phyloP scores from a whole-genome alignment of 1,140 invertebrate species.

The Yoshiicerus persimilis region DNA sequence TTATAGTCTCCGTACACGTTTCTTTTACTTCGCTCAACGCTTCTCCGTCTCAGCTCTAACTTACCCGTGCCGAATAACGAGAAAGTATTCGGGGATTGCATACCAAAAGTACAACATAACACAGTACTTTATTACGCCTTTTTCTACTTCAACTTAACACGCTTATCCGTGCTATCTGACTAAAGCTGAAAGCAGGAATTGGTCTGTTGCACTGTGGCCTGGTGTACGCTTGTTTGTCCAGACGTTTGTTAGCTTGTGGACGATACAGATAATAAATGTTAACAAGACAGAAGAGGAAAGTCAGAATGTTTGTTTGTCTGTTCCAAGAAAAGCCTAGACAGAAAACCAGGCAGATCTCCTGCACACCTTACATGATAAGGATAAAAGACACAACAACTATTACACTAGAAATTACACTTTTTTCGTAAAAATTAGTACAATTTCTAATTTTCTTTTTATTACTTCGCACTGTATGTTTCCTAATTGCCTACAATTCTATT shows the following conservation, averaged over 20 bases:
- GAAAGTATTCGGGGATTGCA: neutral
- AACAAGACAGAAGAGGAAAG: neutral
- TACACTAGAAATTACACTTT: too few species aligned
- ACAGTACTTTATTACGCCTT: neutral
- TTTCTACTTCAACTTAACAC: neutral
- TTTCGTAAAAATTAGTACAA: too few species aligned
- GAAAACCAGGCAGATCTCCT: neutral
- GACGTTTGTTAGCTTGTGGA: neutral
- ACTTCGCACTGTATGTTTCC: too few species aligned
- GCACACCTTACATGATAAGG: neutral
- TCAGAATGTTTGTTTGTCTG: neutral
- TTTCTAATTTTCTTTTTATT: too few species aligned
- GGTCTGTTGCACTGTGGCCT: neutral
- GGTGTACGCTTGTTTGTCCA: neutral
- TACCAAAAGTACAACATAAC: neutral
- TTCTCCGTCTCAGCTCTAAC: neutral
- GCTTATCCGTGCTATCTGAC: too few species aligned
- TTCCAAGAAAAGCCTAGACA: neutral
- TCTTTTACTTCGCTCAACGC: neutral
- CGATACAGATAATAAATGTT: neutral
- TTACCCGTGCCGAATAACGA: neutral
- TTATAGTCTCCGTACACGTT: neutral
- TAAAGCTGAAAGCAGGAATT: neutral
- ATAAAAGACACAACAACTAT: too few species aligned
- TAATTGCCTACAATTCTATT: too few species aligned